These are phyloP conservation scores for Illadopsis cleaveri DNA, from an alignment of 2,113 vertebrate species.

Conservation along the genomic window DNA sequence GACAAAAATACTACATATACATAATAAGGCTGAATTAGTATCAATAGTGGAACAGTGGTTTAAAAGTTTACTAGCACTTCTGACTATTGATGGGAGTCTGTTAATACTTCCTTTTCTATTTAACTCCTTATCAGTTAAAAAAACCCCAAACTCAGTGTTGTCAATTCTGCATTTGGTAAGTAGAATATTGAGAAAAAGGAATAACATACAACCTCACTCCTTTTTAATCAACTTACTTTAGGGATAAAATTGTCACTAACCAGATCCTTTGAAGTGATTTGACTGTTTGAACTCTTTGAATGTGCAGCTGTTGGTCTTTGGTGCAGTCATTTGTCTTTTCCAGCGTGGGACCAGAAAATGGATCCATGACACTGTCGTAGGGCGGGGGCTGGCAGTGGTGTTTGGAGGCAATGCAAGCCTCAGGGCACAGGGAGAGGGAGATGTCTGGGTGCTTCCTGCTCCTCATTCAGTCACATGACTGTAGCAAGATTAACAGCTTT, in stretches of 20 bases:
- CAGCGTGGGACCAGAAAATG: no score
- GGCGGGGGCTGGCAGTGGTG: neutral
- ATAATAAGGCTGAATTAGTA: neutral
- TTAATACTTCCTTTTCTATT: neutral
- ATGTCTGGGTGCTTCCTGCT: neutral
- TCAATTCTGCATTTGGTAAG: neutral
- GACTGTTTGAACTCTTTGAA: neutral
- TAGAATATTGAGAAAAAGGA: neutral
- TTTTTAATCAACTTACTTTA: neutral
- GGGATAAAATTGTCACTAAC: neutral
- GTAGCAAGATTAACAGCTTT: neutral
- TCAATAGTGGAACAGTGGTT: neutral
- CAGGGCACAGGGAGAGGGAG: neutral
- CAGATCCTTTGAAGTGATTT: neutral
- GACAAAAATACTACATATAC: neutral
- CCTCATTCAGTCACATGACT: neutral
- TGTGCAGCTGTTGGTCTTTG: neutral
- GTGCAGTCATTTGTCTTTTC: neutral
- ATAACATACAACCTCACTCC: no score
- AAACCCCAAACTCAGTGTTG: accelerated
- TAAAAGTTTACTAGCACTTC: neutral
- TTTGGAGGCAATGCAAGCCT: neutral
- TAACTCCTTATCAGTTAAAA: neutral
- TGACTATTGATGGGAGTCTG: neutral
- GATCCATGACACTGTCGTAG: neutral